Percentiles rank a stretch among this genome's conserved stretches.
Conservation (phyloP, 1,140 invertebrate genomes). For the Daktulosphaira vitifoliae region DNA sequence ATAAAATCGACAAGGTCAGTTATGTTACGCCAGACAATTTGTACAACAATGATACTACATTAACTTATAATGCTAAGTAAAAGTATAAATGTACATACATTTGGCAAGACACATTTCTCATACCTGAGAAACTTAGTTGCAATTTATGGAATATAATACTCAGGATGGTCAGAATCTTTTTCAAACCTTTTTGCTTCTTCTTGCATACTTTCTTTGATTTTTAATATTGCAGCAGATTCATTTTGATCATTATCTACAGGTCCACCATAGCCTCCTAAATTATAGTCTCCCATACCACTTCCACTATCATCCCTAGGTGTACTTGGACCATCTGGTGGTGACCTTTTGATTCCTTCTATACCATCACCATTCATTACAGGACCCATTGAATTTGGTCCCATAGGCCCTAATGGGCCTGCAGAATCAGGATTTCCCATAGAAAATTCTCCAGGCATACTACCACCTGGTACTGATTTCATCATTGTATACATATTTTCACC, state of each 20-base stretch:
- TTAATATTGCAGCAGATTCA: conserved; percentile 96
- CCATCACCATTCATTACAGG: conserved; percentile 80
- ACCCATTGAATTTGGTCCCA: conserved; percentile 70
- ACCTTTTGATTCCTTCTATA: conserved; percentile 95
- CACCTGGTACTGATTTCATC: conserved; percentile 88
- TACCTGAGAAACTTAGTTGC: conserved; percentile 23
- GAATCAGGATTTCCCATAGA: conserved; percentile 65
- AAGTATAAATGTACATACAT: conserved; percentile 31
- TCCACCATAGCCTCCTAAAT: conserved; percentile 73
- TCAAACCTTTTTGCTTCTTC: conserved; percentile 99
- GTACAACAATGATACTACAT: conserved; percentile 30
- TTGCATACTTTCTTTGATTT: conserved; percentile 99
- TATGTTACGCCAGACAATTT: conserved; percentile 23
- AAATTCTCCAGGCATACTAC: conserved; percentile 66
- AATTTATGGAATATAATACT: conserved; percentile 76
- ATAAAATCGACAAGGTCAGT: conserved; percentile 23
- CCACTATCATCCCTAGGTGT: conserved; percentile 90
- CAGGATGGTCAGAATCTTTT: conserved; percentile 93
- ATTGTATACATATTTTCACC: conserved; percentile 94
- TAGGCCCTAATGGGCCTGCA: conserved; percentile 62
- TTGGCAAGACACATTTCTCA: conserved; percentile 24
- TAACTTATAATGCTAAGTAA: conserved; percentile 32
- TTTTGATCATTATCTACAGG: conserved; percentile 81
- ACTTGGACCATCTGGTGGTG: conserved; percentile 87
- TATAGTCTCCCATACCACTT: conserved; percentile 91